Evolutionary conservation across 2,797 vertebrate genomes (phyloP), one percentile per base, ranked within the genome.

Genomic region (Fistularia tabacaria): DNA sequence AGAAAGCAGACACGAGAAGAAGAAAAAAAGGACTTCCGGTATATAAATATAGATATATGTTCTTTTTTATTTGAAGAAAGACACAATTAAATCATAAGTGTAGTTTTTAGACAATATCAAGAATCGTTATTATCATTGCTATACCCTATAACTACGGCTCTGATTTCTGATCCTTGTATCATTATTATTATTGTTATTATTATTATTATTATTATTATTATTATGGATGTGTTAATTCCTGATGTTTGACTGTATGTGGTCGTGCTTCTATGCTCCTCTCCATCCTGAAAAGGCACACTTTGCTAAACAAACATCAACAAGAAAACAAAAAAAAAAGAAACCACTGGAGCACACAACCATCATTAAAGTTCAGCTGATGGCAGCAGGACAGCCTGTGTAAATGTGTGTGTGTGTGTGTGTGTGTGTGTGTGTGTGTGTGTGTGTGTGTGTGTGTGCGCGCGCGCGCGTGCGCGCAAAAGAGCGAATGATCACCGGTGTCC

Each of bases 41-140:
- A 67, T 66, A 81, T 69, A 73, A 71, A 78, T 65, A 78, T 63
- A 76, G 66, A 67, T 73, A 67, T 78, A 57, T 70, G 53, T 45
- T 40, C 53, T 39, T 61, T 80, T 72, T 71, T 82, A 80, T 73
- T 71, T 52, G 57, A 73, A 57, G 64, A 69, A 64, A 68, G 66
- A 72, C 69, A 79, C 74, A 49, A 79, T 64, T 54, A 77, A 72
- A 80, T 73, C 59, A 63, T 65, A 69, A 61, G 71, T 70, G 83
- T 88, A 84, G 86, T 82, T 88, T 89, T 82, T 88, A 90, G 88
- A 83, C 71, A 59, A 48, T 77, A 86, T 80, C 61, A 75, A 85
- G 85, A 70, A 86, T 77, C 81, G 66, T 85, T 70, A 71, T 64
- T 64, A 58, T 79, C 77, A 81, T 82, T 84, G 74, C 74, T 83